Base-by-base conservation (phyloP, 2,888 invertebrate species). In the Acrobasis repandana region DNA sequence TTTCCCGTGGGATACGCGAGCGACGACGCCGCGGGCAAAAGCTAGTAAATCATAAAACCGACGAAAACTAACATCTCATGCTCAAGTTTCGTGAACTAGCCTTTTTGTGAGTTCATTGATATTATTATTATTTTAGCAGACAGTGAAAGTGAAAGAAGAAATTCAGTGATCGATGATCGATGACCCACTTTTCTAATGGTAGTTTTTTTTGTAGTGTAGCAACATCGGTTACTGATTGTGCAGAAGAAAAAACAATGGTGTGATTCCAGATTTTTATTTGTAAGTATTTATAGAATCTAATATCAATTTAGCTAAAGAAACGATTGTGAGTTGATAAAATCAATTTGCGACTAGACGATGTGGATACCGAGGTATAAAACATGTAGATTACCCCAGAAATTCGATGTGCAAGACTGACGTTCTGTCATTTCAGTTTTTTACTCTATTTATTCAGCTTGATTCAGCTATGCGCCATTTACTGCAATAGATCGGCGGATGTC, bases 241-340 rank as follows among this genome's bases (percentile, higher is more conserved):
- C 87, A 88, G 89, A 86, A 87, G 90, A 90, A 91, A 91, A 92
- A 92, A 92, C 92, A 92, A 92, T 92, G 92, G 92, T 92, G 92
- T 92, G 89, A 92, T 90, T 92, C 90, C 90, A 90, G 91, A 91
- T 88, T 92, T 91, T 92, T 90, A 91, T 92, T 91, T 92, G 92
- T 92, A 91, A 92, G 92, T 92, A 92, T 91, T 91, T 88, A 88
- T 90, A 90, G 92, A 91, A 88, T 88, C 80, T 77, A 80, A 82
- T 86, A 86, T 81, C 83, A 86, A 85, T 88, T 83, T 80, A 79
- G 78, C 76, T 77, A 77, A 87, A 81, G 78, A 82, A 85, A 81
- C 76, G 75, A 78, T 81, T 76, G 72, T 72, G 76, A 78, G 79
- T 77, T 76, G 72, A 81, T 80, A 74, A 80, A 80, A 82, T 74